These are phyloP conservation scores for Chaitophorus viminalis DNA, from an alignment of 2,888 invertebrate species.

Conservation along the genomic window DNA sequence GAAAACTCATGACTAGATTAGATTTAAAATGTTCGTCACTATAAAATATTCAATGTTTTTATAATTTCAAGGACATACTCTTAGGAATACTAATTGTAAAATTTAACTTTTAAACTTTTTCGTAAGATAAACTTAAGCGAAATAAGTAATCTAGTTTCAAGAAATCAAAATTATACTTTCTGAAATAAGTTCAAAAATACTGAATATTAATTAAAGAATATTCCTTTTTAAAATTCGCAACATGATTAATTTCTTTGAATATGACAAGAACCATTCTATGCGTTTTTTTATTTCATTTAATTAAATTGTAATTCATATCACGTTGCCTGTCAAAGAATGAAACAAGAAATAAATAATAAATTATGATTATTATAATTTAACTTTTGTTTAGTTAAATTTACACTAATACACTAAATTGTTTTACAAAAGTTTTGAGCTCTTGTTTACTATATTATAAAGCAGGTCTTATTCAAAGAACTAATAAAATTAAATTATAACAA, in stretches of 20 bases:
- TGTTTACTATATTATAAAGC: no score
- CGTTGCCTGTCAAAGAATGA: slow-evolving; percentile 14
- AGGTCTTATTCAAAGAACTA: no score
- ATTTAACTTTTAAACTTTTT: slow-evolving; percentile 33
- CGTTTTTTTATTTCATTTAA: slow-evolving; percentile 15
- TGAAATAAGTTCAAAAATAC: slow-evolving; percentile 32
- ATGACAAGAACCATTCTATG: slow-evolving; percentile 30
- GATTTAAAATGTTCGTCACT: neutral
- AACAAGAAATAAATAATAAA: slow-evolving; percentile 7
- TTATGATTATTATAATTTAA: neutral
- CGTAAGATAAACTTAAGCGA: neutral
- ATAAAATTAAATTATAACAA: no score
- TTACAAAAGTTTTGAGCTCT: no score
- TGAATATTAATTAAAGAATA: slow-evolving; percentile 45
- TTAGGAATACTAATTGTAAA: slow-evolving; percentile 31
- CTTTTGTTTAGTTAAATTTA: neutral
- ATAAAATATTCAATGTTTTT: slow-evolving; percentile 38
- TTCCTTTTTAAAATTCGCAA: slow-evolving; percentile 37
- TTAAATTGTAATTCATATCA: slow-evolving; percentile 47
- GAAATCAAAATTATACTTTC: slow-evolving; percentile 41
- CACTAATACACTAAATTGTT: neutral
- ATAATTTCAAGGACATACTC: slow-evolving; percentile 6
- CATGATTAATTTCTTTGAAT: slow-evolving; percentile 49
- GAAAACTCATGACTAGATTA: neutral
- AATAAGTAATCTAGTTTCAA: slow-evolving; percentile 35